A percentile compares a stretch with the other conserved stretches of the same genome.
These are phyloP conservation scores for Amblyraja radiata DNA, from an alignment of 2,797 vertebrate species.

Conservation along the genomic window DNA sequence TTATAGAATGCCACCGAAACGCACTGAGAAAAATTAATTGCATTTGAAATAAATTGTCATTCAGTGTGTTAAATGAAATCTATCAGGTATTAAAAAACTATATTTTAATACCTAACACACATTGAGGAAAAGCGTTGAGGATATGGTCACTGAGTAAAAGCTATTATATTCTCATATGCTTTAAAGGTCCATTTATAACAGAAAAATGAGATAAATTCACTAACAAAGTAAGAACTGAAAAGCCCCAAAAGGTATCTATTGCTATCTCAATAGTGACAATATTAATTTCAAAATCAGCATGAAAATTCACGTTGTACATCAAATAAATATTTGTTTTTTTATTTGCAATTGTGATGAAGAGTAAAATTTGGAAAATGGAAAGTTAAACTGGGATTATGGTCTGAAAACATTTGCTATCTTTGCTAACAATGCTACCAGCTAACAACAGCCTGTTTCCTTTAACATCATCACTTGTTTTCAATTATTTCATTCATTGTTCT, in stretches of 20 bases:
- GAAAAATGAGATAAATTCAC: background rate
- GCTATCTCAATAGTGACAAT: background rate
- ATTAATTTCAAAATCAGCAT: background rate
- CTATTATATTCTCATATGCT: background rate
- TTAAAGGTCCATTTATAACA: background rate
- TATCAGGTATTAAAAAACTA: background rate
- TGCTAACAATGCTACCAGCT: background rate
- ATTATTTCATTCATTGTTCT: no score
- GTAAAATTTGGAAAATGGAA: background rate
- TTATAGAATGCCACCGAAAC: background rate
- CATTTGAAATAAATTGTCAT: background rate
- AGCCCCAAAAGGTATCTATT: background rate
- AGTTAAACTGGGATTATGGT: background rate
- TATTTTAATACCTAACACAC: background rate
- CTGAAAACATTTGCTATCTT: background rate
- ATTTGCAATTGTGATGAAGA: background rate
- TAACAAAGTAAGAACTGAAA: background rate
- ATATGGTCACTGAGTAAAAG: background rate
- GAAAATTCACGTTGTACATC: background rate
- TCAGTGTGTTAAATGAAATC: background rate
- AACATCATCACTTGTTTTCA: no score
- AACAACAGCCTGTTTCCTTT: no score
- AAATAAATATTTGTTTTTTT: background rate
- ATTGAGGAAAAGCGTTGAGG: conserved; percentile 13
- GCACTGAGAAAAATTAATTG: background rate